phyloP scores from a whole-genome alignment of 1,140 invertebrate species.

The Drosophila santomea region DNA sequence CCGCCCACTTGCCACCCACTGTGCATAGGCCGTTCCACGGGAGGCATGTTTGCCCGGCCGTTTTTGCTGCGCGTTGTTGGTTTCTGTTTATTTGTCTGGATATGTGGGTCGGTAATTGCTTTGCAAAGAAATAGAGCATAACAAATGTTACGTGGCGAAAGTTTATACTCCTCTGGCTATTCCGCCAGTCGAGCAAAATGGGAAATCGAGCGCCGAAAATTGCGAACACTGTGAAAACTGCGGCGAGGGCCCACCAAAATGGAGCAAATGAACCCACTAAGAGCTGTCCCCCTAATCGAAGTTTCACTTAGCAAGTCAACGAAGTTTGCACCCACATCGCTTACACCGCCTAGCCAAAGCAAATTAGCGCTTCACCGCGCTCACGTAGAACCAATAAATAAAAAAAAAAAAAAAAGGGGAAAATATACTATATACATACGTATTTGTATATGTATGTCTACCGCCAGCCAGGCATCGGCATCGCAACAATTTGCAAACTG shows the following conservation, averaged over 20 bases:
- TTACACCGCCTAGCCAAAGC: constrained; percentile 50
- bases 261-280: constrained; percentile 53
- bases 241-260: constrained; percentile 25
- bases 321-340: constrained; percentile 56
- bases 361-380: constrained; percentile 62
- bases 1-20: not conserved
- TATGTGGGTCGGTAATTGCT: constrained; percentile 80
- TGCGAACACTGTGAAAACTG: constrained; percentile 36
- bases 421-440: constrained; percentile 2
- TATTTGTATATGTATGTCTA: not conserved
- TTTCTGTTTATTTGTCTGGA: constrained; percentile 64
- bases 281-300: constrained; percentile 66
- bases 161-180: constrained; percentile 59
- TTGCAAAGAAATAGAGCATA: constrained; percentile 82
- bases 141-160: constrained; percentile 78
- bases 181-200: constrained; percentile 21
- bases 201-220: constrained; percentile 49
- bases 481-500: constrained; percentile 81
- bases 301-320: constrained; percentile 81
- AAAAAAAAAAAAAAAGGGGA: constrained; percentile 4
- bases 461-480: constrained; percentile 35
- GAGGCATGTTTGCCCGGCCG: constrained; percentile 16
- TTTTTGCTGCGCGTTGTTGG: constrained; percentile 34
- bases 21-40: constrained; percentile 21
- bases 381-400: constrained; percentile 8